These are phyloP conservation scores for Schizopygopsis pylzovi DNA, from an alignment of 2,797 vertebrate species.

Conservation along the genomic window DNA sequence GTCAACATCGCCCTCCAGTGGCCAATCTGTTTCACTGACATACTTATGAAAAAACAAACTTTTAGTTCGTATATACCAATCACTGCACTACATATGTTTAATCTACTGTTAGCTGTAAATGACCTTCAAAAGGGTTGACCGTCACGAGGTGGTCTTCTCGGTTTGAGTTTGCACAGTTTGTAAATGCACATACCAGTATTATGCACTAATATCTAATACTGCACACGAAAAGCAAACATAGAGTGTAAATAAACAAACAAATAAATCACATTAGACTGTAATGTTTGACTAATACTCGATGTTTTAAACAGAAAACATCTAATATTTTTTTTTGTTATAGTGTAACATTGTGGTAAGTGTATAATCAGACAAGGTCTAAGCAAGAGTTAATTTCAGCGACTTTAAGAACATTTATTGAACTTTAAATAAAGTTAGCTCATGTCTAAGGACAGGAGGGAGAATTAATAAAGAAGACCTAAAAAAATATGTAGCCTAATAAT, in stretches of 20 bases:
- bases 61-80: background rate
- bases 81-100: background rate
- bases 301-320: background rate
- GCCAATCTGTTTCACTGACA: constrained; percentile 22
- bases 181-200: background rate
- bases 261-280: background rate
- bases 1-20: constrained; percentile 72
- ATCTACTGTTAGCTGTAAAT: background rate
- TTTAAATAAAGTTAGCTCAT: background rate
- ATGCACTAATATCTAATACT: background rate
- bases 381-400: background rate
- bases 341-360: background rate
- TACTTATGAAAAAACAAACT: background rate
- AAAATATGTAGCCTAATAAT: background rate
- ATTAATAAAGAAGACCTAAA: background rate
- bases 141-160: background rate
- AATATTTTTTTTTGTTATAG: background rate
- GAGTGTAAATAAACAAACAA: background rate
- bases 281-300: background rate
- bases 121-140: background rate
- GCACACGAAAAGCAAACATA: background rate
- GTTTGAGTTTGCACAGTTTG: background rate
- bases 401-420: background rate
- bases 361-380: background rate
- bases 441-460: background rate